Base-by-base conservation (phyloP, 2,113 vertebrate genomes). In the Neotoma lepida region DNA sequence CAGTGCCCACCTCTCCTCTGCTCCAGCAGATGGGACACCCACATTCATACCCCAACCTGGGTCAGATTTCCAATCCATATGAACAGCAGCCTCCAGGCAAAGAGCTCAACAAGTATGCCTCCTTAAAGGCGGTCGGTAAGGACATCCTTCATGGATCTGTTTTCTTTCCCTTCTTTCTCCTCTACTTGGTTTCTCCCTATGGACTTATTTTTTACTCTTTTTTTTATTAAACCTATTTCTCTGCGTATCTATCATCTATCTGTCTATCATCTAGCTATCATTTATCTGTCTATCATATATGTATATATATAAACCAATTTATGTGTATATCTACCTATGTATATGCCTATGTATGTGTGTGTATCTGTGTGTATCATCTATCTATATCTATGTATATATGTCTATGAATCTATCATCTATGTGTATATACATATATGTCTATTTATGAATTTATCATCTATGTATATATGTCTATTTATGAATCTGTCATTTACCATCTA, bases 81-180 rank as follows among this genome's bases (percentile, higher is more conserved):
- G 99, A 99, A 78, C 99, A 99, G 96, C 99, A 99, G 92, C 99
- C 99, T 0, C 99, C 99, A 0, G 99, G 99, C 97, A 99, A 99
- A 97, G 99, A 99, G 54, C 98, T 99, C 80, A 99, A 99, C 98
- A 99, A 99, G 97, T 99, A 99, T 0, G 99, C 99, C 93, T 99
- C 99, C 78, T 98, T 99, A 7, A 99, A 99, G 98, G 99, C 99
- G 41, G 99, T 99, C 0, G 99, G 99, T 99, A 98, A 99, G 99
- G 44, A 22, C 35, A 33, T 97, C 46, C 61, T 35, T 2, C 4
- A 7, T 26, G 30, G 12, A 2, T 26, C 51, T 61, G 70, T 1
- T 56, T 54, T 8, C 12, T 51, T 35, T 14, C n/a, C 6, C 18
- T 14, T 5, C 33, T 35, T 49, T 44, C 10, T 58, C 14, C 14